Percentiles rank a stretch among this genome's conserved stretches.
These are phyloP conservation scores for Tenodera sinensis DNA, from an alignment of 2,888 invertebrate species.

Conservation along the genomic window DNA sequence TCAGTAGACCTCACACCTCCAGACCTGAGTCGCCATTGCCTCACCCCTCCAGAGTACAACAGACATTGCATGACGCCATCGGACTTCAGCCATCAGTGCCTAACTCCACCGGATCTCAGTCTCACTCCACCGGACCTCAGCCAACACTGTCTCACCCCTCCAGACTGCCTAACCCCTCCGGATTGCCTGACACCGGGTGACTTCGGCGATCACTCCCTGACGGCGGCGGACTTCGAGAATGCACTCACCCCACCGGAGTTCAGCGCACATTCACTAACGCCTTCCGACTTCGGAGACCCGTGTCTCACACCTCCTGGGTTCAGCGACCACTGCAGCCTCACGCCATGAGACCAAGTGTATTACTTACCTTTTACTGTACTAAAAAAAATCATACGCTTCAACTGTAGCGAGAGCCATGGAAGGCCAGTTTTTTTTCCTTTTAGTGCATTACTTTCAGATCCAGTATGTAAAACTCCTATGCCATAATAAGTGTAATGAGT, in stretches of 20 bases:
- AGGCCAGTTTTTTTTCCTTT: conserved; percentile 6
- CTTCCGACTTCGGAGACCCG: conserved; percentile 1
- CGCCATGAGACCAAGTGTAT: background rate
- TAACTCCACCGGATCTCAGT: conserved; percentile 35
- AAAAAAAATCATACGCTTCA: background rate
- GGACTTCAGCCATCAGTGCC: conserved; percentile 15
- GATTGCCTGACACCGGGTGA: conserved; percentile 49
- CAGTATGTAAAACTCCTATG: background rate
- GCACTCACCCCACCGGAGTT: conserved; percentile 24
- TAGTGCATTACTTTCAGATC: background rate
- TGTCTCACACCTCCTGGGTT: conserved; percentile 15
- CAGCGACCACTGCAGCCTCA: conserved; percentile 4
- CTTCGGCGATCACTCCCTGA: conserved; percentile 34
- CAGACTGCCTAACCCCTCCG: conserved; percentile 43
- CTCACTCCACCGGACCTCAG: conserved; percentile 30
- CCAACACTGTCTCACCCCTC: conserved; percentile 47
- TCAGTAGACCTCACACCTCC: background rate
- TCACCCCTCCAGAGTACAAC: conserved; percentile 44
- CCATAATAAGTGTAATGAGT: background rate
- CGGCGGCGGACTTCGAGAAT: conserved; percentile 27
- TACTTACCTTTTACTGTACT: background rate
- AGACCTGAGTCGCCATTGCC: background rate
- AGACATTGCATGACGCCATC: background rate
- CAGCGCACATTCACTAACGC: conserved; percentile 9
- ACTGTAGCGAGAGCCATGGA: background rate